Conservation (phyloP, 2,113 vertebrate species). For the Sinocyclocheilus grahami region DNA sequence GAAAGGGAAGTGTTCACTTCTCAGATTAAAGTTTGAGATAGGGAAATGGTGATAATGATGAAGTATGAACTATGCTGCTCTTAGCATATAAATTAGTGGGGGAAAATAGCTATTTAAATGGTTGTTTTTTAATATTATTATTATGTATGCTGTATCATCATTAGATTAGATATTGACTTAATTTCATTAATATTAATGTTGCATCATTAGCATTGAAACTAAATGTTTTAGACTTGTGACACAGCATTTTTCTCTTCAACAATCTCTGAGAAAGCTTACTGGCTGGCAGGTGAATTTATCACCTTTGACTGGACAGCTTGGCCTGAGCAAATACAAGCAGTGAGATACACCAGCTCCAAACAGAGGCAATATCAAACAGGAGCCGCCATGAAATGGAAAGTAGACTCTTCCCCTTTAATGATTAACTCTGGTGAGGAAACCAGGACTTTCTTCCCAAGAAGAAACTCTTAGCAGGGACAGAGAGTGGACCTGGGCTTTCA, state of each 20-base stretch:
- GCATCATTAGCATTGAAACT: background rate
- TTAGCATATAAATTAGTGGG: background rate
- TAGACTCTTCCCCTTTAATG: slow-evolving; percentile 53
- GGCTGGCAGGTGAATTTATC: slow-evolving; percentile 33
- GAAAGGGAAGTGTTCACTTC: background rate
- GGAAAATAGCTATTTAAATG: background rate
- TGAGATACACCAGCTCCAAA: slow-evolving; percentile 10
- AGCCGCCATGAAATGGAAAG: slow-evolving; percentile 63
- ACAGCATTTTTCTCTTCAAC: too few species aligned
- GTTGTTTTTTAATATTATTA: background rate
- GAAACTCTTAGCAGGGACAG: slow-evolving; percentile 21
- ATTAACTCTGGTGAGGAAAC: slow-evolving; percentile 52
- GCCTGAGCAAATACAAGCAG: slow-evolving; percentile 42
- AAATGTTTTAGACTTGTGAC: background rate
- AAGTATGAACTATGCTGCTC: background rate
- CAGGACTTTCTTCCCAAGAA: slow-evolving; percentile 35
- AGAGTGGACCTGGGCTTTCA: background rate
- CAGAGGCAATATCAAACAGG: slow-evolving; percentile 2
- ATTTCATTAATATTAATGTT: background rate
- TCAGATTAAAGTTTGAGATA: background rate
- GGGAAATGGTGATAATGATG: background rate
- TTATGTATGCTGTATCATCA: background rate
- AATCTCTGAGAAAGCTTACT: slow-evolving; percentile 21
- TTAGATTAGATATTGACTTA: background rate
- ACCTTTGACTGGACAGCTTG: slow-evolving; percentile 8